These are phyloP conservation scores for Pyralis farinalis DNA, from an alignment of 2,888 invertebrate genomes.

Conservation along the genomic window DNA sequence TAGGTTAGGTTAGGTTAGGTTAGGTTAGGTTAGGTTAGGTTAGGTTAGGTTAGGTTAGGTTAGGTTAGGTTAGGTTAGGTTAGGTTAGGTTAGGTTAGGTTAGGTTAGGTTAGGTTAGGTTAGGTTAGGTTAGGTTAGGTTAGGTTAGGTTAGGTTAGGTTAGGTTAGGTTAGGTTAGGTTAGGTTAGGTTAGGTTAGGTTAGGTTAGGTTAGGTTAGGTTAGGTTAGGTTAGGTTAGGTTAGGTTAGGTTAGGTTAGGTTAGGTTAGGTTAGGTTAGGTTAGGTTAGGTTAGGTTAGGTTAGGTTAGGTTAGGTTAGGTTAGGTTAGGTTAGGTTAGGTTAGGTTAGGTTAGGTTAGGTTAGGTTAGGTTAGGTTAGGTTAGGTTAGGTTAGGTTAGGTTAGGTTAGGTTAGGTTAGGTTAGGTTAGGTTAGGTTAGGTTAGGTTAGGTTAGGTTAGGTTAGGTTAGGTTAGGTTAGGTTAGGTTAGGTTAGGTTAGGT, in stretches of 20 bases:
- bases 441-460: conserved; percentile 14
- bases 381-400: conserved; percentile 13
- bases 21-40: conserved; percentile 12
- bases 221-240: conserved; percentile 12
- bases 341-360: conserved; percentile 12
- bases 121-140: conserved; percentile 18
- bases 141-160: conserved; percentile 16
- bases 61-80: conserved; percentile 10
- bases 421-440: conserved; percentile 13
- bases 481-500: conserved; percentile 12
- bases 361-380: conserved; percentile 12
- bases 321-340: conserved; percentile 11
- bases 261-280: conserved; percentile 14
- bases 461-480: conserved; percentile 14
- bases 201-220: conserved; percentile 8
- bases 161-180: conserved; percentile 16
- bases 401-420: conserved; percentile 15
- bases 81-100: conserved; percentile 12
- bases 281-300: conserved; percentile 14
- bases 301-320: conserved; percentile 13
- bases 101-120: conserved; percentile 17
- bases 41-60: conserved; percentile 12
- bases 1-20: conserved; percentile 10
- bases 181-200: conserved; percentile 14
- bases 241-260: conserved; percentile 13